Conservation (phyloP, 2,797 vertebrate genomes). For the Megaceryle alcyon region DNA sequence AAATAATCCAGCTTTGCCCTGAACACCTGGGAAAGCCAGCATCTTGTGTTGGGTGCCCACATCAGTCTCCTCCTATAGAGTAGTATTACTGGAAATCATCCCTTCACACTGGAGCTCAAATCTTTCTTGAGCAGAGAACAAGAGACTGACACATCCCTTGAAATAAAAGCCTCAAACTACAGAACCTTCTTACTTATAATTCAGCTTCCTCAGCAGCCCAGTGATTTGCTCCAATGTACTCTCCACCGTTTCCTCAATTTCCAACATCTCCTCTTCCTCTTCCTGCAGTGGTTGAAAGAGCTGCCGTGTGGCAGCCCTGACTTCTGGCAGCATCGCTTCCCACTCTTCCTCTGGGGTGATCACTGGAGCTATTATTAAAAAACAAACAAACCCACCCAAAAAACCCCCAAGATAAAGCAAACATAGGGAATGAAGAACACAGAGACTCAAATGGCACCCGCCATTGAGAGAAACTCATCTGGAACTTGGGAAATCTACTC, state of each 20-base stretch:
- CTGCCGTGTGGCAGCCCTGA: conserved; percentile 80
- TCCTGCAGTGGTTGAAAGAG: conserved; percentile 74
- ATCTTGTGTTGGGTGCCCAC: not conserved
- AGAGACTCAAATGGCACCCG: not conserved
- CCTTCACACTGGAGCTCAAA: not conserved
- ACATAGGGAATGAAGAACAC: not conserved
- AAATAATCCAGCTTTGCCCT: not conserved
- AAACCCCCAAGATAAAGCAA: too few species aligned
- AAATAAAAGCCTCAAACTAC: not conserved
- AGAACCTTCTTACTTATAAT: conserved; percentile 86
- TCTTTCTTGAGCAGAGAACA: not conserved
- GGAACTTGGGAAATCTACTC: not conserved
- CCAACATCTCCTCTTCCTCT: conserved; percentile 55
- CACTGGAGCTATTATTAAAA: conserved; percentile 70
- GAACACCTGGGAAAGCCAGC: not conserved
- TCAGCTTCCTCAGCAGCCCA: conserved; percentile 86
- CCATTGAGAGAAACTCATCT: not conserved
- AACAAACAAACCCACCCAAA: not conserved
- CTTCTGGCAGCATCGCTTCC: conserved; percentile 93
- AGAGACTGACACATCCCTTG: not conserved
- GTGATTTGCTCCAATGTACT: conserved; percentile 80
- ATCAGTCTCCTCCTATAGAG: not conserved
- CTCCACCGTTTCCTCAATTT: conserved; percentile 74
- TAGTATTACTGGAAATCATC: not conserved
- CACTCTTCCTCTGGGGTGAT: conserved; percentile 90